Base-by-base conservation (phyloP, 2,888 invertebrate species). In the Phaonia tiefii region DNA sequence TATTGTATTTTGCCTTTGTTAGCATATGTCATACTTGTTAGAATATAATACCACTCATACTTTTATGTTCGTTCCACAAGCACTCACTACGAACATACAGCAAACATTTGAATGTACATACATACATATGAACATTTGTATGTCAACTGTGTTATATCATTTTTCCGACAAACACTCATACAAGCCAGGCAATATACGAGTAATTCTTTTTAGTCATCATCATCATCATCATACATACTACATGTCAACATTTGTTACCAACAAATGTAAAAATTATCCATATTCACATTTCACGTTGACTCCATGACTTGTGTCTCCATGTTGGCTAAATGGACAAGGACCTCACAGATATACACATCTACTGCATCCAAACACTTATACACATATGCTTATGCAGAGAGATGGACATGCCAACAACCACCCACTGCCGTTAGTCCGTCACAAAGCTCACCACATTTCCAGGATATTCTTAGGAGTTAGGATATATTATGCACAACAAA, bases 1-100 rank as follows among this genome's bases (percentile, higher is more conserved):
- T 76, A 76, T 80, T 83, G 78, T 73, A 75, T 79, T 79, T 80
- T 79, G 72, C 72, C 69, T 77, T 80, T 74, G 58, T 63, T 60
- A 78, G 65, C 75, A 73, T 75, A 75, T 78, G 77, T 82, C 74
- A 73, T 72, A 75, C 78, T 75, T 78, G 70, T 60, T 69, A 63
- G 67, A 60, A 69, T 66, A 77, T 69, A 72, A 69, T 70, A 49
- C 71, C 65, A 58, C 56, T 73, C 22, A 39, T 25, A 49, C n/a
- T 20, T 74, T 56, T 58, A 75, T 22, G 31, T 3, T 31, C 31
- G 31, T 31, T 31, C 8, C 4, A 31, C 31, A 31, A 31, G 8
- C 31, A 31, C 4, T 31, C 3, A 31, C 31, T 5, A 31, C 31
- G 31, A 3, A 8, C 31, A 31, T 8, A 31, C 31, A 31, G n/a